Percentiles rank a stretch among this genome's conserved stretches.
phyloP scores from a whole-genome alignment of 2,113 vertebrate species.

The Chiloscyllium plagiosum region DNA sequence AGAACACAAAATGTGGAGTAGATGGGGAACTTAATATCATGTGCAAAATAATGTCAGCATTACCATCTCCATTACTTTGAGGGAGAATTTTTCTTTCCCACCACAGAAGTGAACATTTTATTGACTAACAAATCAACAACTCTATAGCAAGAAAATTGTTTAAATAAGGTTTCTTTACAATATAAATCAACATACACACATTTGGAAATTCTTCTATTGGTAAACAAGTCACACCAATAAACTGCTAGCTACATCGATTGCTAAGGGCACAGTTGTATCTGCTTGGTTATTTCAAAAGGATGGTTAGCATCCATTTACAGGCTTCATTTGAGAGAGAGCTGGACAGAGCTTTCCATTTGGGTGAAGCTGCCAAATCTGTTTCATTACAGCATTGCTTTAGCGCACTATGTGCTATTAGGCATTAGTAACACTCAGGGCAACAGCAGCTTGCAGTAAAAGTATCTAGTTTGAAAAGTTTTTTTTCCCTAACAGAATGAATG shows the following conservation, averaged over 20 bases:
- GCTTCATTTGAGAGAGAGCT: neutral
- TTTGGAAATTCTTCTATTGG: neutral
- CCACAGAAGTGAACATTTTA: too few species aligned
- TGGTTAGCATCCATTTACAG: neutral
- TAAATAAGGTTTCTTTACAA: neutral
- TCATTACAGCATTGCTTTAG: neutral
- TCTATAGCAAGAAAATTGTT: too few species aligned
- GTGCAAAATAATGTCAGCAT: too few species aligned
- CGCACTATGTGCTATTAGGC: neutral
- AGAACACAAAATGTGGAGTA: too few species aligned
- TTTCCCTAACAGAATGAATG: neutral
- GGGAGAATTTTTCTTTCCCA: too few species aligned
- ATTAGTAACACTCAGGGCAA: neutral
- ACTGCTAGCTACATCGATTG: neutral
- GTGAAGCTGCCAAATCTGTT: neutral
- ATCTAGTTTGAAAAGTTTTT: neutral
- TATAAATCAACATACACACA: neutral
- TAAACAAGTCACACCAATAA: neutral
- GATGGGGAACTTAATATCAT: too few species aligned
- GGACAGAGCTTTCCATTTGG: neutral
- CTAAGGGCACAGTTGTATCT: neutral
- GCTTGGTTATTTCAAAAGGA: neutral
- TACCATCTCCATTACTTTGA: too few species aligned
- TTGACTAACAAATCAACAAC: too few species aligned
- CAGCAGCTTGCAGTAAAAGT: too few species aligned